Base-by-base conservation (phyloP, 1,140 invertebrate genomes). In the Pemphigus obesinymphae region DNA sequence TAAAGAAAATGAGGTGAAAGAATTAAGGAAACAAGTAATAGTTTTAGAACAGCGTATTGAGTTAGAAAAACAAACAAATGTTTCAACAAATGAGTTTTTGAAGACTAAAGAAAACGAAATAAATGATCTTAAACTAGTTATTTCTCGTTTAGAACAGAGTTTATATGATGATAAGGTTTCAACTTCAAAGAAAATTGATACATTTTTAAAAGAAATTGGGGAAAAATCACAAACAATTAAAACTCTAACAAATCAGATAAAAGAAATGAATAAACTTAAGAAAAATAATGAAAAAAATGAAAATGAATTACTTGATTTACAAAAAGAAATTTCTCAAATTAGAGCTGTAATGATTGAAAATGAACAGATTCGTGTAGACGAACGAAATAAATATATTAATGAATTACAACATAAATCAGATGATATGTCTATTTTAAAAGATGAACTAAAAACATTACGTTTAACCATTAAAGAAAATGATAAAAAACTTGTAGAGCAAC, bases 201-300 rank as follows among this genome's bases (percentile, higher is more conserved):
- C 66, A 31, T 61, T 78, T 53, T 34, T 76, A 55, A 70, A 68
- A 80, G 40, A 48, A 55, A 78, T 43, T 23, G 45, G 31, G 10
- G 76, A 83, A 48, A 81, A 82, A 61, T 85, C 80, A 87, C 85
- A 17, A 83, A 91, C 43, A 90, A 92, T 85, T 90, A 89, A 86
- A 84, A 91, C 92, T 85, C 86, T 92, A 88, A 90, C 82, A 87
- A 88, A 82, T 72, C 68, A 85, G 82, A 76, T 86, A 80, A 83
- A 84, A 66, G 80, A 82, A 85, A 84, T 86, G 84, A 86, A 70
- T 10, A 82, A 82, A 43, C 84, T 90, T 26, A 87, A 89, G 55
- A 83, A 88, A 31, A 86, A 89, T 53, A 85, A 88, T 7, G 87
- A 89, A 63, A 87, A 87, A 45, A 87, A 88, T 58, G 86, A 88